phyloP scores from a whole-genome alignment of 2,888 invertebrate species.

The Philereme transversata region DNA sequence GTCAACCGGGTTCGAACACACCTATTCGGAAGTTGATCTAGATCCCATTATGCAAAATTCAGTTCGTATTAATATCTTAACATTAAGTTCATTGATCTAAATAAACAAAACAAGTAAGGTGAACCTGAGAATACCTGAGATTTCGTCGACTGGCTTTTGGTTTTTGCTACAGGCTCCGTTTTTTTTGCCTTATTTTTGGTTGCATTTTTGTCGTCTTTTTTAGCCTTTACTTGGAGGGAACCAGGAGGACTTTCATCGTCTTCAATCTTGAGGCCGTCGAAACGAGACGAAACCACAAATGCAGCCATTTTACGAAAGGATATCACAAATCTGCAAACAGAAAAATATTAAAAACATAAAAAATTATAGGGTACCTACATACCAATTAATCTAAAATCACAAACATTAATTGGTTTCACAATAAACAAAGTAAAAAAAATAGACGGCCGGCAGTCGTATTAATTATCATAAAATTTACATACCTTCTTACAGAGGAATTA shows the following conservation, averaged over 20 bases:
- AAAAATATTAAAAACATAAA: neutral
- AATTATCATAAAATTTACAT: too few species aligned
- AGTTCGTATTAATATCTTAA: too few species aligned
- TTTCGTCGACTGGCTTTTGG: slow-evolving; percentile 49
- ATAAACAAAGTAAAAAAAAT: neutral
- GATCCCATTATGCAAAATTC: too few species aligned
- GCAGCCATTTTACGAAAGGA: slow-evolving; percentile 79
- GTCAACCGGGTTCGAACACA: too few species aligned
- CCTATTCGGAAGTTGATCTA: too few species aligned
- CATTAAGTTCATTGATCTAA: too few species aligned
- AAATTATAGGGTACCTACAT: too few species aligned
- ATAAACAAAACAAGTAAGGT: neutral
- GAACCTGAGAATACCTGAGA: slow-evolving; percentile 52
- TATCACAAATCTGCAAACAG: slow-evolving; percentile 13
- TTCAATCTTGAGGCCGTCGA: slow-evolving; percentile 89
- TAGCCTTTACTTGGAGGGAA: slow-evolving; percentile 56
- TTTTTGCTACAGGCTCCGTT: slow-evolving; percentile 64
- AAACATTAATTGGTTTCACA: neutral
- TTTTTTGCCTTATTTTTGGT: slow-evolving; percentile 62
- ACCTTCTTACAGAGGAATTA: neutral
- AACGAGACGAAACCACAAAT: slow-evolving; percentile 88
- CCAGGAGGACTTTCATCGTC: slow-evolving; percentile 84
- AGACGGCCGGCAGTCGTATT: too few species aligned
- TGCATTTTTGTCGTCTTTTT: slow-evolving; percentile 62
- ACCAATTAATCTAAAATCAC: neutral